A percentile compares a stretch with the other conserved stretches of the same genome.
Conservation (phyloP, 2,797 vertebrate species). For the Pantherophis alleghaniensis region DNA sequence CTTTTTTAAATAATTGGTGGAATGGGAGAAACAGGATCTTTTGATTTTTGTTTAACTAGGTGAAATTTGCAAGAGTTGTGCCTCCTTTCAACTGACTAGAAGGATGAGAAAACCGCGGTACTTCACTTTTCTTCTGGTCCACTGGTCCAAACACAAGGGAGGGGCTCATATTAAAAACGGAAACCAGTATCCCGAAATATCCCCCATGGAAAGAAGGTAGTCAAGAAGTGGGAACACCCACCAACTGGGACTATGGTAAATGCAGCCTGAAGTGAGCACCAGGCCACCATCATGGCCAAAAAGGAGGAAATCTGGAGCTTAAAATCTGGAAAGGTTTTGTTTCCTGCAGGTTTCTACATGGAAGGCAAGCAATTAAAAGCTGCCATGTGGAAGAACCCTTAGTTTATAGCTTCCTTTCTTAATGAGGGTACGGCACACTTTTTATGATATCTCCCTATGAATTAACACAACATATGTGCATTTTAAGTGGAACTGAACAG, state of each 20-base stretch:
- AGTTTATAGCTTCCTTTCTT: background rate
- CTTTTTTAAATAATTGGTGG: background rate
- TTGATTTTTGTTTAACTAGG: background rate
- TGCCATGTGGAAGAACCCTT: background rate
- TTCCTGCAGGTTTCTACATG: background rate
- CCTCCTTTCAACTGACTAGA: background rate
- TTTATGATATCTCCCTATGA: background rate
- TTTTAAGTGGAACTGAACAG: background rate
- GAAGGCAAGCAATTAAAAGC: background rate
- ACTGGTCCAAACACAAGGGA: background rate
- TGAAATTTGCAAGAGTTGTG: background rate
- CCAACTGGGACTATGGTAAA: background rate
- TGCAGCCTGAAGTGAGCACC: background rate
- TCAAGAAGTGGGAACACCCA: background rate
- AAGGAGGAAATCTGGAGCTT: background rate
- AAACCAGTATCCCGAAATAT: background rate
- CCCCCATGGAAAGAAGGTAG: background rate
- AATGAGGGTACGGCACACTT: background rate
- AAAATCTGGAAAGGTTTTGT: background rate
- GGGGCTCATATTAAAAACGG: background rate
- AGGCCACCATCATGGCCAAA: background rate
- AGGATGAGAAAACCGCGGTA: background rate
- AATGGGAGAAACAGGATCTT: background rate
- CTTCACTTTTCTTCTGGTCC: background rate
- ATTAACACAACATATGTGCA: background rate